Percentiles rank a stretch among this genome's conserved stretches.
Conservation (phyloP, 35 echinoderm and acorn worm species). For the Stichopus chloronotus region DNA sequence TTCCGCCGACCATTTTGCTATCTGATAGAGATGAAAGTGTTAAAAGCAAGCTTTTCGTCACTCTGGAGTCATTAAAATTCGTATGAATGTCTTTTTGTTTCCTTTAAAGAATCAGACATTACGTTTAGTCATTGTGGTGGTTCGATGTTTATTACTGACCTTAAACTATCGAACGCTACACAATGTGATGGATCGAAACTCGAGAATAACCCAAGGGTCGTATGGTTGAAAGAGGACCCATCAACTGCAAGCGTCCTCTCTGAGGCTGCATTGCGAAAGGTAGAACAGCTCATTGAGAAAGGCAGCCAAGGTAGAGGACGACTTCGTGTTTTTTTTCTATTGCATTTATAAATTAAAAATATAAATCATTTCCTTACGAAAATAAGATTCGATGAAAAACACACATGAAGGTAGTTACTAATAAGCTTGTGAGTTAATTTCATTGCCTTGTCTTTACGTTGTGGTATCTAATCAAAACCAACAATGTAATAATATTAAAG, state of each 20-base stretch:
- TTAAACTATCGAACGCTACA: background rate
- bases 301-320: background rate
- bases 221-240: conserved; percentile 13
- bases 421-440: too few relatives aligned
- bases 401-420: too few relatives aligned
- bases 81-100: too few relatives aligned
- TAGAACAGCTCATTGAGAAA: background rate
- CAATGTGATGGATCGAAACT: background rate
- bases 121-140: conserved; percentile 51
- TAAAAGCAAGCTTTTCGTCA: too few relatives aligned
- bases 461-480: too few relatives aligned
- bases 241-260: conserved; percentile 35
- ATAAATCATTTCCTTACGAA: too few relatives aligned
- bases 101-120: background rate
- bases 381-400: too few relatives aligned
- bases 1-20: too few relatives aligned
- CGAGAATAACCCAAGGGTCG: conserved; percentile 21
- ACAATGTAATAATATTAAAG: too few relatives aligned
- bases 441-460: too few relatives aligned
- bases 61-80: too few relatives aligned
- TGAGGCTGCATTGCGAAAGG: background rate
- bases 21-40: too few relatives aligned
- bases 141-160: conserved; percentile 47
- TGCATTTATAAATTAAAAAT: background rate
- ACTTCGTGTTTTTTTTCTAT: background rate